phyloP scores from a whole-genome alignment of 2,888 invertebrate species.

The Synergus itoensis region DNA sequence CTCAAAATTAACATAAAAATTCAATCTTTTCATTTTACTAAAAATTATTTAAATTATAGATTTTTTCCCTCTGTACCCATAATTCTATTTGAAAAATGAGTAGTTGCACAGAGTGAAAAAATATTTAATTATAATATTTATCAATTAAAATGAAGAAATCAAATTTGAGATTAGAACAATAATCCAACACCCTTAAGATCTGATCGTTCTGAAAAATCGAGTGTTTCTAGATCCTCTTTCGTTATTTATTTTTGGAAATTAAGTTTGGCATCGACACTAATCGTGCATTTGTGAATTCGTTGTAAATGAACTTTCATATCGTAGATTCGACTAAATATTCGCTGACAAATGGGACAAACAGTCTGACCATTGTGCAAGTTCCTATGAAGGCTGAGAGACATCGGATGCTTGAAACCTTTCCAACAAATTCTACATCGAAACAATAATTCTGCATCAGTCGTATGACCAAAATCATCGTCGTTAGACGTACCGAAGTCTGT shows the following conservation, averaged over 20 bases:
- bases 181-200: neutral
- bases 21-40: too few species aligned
- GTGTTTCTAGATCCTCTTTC: slow-evolving; percentile 43
- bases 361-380: slow-evolving; percentile 83
- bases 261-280: slow-evolving; percentile 55
- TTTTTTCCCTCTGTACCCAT: too few species aligned
- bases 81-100: too few species aligned
- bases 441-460: slow-evolving; percentile 80
- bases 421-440: slow-evolving; percentile 83
- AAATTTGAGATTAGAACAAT: too few species aligned
- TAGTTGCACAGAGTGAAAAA: too few species aligned
- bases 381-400: slow-evolving; percentile 82
- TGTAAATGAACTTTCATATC: slow-evolving; percentile 82
- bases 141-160: too few species aligned
- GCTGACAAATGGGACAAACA: slow-evolving; percentile 82
- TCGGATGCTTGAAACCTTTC: slow-evolving; percentile 83
- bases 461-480: slow-evolving; percentile 70
- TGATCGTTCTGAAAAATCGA: neutral
- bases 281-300: slow-evolving; percentile 80
- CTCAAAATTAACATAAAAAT: too few species aligned
- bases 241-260: slow-evolving; percentile 45
- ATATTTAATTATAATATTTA: too few species aligned
- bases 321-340: slow-evolving; percentile 82
- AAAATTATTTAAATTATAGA: too few species aligned
- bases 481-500: slow-evolving; percentile 67